Evolutionary conservation across 2,888 invertebrate genomes (phyloP), one percentile per base, ranked within the genome.

Genomic region (Coremacera marginata): DNA sequence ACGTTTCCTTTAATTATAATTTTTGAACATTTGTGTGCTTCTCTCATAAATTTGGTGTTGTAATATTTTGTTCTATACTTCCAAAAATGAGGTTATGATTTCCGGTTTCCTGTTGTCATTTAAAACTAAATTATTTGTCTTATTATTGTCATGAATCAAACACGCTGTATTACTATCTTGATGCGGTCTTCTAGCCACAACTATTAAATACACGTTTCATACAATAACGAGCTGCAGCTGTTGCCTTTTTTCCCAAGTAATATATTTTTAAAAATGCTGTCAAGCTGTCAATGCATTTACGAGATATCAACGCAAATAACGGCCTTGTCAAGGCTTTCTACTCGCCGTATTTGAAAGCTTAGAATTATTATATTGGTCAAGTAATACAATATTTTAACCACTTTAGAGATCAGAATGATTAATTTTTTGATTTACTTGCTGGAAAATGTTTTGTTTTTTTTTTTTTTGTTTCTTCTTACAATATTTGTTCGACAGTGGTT

Each of bases 51-150:
- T 9, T 27, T 60, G 9, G 9, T 55, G 74, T 57, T 52, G 9
- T 27, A 62, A 49, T 73, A 19, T 52, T 44, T 44, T 31, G n/a
- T 57, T 71, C 44, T 75, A 34, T 19, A 67, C 52, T 75, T n/a
- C 49, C 67, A 55, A 72, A 77, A 77, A 73, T 74, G 78, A 72
- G 78, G 74, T 80, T 77, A 78, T 78, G 75, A 79, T 79, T 79
- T 80, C 80, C 79, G 76, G 76, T 79, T 79, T 77, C 74, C 74
- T 73, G 79, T 55, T 22, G 52, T 27, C 34, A 16, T 49, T 63
- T 73, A 52, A 73, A 79, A 72, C 49, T 52, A 65, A 65, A 74
- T 52, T 51, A 72, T 55, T 65, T 63, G 72, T 72, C 73, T 27
- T 19, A 16, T 19, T 51, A 31, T 51, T 27, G 52, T 16, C 14